Evolutionary conservation across 2,113 vertebrate genomes (phyloP).

Genomic region (Percopsis transmontana): DNA sequence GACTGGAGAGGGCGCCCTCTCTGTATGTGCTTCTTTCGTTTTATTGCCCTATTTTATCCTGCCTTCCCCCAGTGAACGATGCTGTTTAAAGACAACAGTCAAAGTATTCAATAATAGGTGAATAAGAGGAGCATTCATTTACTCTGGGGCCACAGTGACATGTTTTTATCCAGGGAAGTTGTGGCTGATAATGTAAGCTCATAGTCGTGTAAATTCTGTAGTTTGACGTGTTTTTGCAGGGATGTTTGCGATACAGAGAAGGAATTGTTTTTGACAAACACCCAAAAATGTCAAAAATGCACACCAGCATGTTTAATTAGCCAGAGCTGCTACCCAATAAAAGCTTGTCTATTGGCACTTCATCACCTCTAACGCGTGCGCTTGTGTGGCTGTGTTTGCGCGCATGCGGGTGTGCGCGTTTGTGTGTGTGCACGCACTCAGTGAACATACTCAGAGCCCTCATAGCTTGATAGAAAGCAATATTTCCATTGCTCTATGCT

Average conservation of each 20-base stretch:
- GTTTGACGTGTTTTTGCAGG: constrained; percentile 7
- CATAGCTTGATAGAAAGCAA: constrained; percentile 2
- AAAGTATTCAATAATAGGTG: constrained; percentile 24
- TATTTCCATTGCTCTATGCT: neutral
- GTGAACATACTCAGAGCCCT: constrained; percentile 19
- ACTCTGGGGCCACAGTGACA: constrained; percentile 1
- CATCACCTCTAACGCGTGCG: neutral
- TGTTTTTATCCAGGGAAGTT: constrained; percentile 14
- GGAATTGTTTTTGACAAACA: constrained; percentile 17
- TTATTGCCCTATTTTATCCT: constrained; percentile 41
- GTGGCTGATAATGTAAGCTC: constrained; percentile 8
- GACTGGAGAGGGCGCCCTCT: constrained; percentile 59
- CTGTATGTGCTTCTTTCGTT: constrained; percentile 52
- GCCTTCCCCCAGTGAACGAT: constrained; percentile 24
- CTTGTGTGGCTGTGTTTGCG: neutral
- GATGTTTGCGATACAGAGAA: constrained; percentile 3
- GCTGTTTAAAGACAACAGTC: too few species aligned
- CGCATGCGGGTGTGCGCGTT: constrained; percentile 1
- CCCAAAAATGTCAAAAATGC: constrained; percentile 25
- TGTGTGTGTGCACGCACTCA: neutral
- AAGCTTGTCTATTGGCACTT: constrained; percentile 25
- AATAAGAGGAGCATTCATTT: constrained; percentile 9
- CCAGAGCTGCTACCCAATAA: constrained; percentile 18
- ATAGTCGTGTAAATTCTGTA: constrained; percentile 3
- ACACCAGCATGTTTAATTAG: constrained; percentile 28